These are phyloP conservation scores for Ctenosaura bakeri DNA, from an alignment of 2,797 vertebrate genomes.

Conservation along the genomic window DNA sequence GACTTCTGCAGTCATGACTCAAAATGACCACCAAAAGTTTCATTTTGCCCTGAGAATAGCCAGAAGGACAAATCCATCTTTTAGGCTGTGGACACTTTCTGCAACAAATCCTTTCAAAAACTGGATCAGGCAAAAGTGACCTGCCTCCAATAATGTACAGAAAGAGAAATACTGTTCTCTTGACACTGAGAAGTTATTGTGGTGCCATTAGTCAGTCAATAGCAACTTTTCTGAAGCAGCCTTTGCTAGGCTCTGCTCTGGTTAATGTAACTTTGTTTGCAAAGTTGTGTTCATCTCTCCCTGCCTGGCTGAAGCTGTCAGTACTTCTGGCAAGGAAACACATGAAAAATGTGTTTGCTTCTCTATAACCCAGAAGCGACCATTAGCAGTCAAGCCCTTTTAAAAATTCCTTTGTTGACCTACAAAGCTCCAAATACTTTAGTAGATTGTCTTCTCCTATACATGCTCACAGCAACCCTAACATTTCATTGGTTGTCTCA, in stretches of 20 bases:
- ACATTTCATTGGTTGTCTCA: background rate
- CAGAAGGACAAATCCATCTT: background rate
- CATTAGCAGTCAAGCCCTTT: no score
- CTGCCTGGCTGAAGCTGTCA: background rate
- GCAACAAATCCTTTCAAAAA: background rate
- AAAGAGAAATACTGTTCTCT: background rate
- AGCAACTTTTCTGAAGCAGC: background rate
- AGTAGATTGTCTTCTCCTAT: background rate
- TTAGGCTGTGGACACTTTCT: background rate
- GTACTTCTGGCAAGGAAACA: background rate
- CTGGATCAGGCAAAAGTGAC: background rate
- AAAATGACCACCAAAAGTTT: background rate
- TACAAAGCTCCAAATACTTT: background rate
- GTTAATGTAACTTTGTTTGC: background rate
- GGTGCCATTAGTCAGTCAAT: rapidly evolving
- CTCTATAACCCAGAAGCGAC: conserved; percentile 1
- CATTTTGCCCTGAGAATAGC: background rate
- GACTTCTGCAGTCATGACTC: background rate
- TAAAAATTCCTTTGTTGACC: background rate
- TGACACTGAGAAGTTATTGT: background rate
- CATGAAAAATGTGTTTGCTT: background rate
- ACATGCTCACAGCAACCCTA: background rate
- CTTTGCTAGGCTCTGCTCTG: background rate
- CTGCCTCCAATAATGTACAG: background rate
- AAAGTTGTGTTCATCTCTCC: background rate